Conservation (phyloP, 2,113 vertebrate species). For the Aix galericulata region DNA sequence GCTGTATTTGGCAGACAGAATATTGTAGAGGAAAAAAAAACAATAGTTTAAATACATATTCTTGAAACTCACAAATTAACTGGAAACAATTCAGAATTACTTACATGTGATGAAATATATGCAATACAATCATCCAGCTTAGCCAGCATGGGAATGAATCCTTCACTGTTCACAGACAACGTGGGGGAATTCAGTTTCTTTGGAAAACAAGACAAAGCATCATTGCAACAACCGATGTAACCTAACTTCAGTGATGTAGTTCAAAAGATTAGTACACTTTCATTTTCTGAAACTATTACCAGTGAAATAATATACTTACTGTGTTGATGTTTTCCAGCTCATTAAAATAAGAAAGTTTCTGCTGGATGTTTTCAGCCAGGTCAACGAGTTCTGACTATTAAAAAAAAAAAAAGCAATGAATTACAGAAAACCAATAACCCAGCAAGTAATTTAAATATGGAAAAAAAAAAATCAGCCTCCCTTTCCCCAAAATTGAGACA, state of each 20-base stretch:
- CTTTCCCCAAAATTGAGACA: neutral
- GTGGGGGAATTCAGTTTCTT: conserved; percentile 96
- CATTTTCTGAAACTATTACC: neutral
- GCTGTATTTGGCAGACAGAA: neutral
- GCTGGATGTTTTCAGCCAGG: conserved; percentile 95
- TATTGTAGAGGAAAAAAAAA: neutral
- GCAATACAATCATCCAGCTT: conserved; percentile 96
- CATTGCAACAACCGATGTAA: neutral
- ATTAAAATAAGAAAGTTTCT: conserved; percentile 98
- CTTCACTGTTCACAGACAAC: conserved; percentile 95
- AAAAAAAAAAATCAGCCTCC: neutral
- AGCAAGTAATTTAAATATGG: neutral
- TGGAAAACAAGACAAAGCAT: conserved; percentile 41
- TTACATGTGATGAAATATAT: conserved; percentile 96
- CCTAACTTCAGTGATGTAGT: neutral
- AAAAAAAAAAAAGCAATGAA: conserved; percentile 34
- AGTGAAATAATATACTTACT: conserved; percentile 75
- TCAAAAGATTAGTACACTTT: accelerated
- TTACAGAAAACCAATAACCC: conserved; percentile 2
- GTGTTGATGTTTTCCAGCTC: conserved; percentile 96
- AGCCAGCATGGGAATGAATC: conserved; percentile 96
- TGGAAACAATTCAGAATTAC: conserved; percentile 58
- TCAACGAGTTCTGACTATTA: conserved; percentile 92
- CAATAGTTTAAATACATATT: neutral
- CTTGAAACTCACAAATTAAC: neutral